Base-by-base conservation (phyloP, 2,888 invertebrate genomes). In the Drosophila mimica region DNA sequence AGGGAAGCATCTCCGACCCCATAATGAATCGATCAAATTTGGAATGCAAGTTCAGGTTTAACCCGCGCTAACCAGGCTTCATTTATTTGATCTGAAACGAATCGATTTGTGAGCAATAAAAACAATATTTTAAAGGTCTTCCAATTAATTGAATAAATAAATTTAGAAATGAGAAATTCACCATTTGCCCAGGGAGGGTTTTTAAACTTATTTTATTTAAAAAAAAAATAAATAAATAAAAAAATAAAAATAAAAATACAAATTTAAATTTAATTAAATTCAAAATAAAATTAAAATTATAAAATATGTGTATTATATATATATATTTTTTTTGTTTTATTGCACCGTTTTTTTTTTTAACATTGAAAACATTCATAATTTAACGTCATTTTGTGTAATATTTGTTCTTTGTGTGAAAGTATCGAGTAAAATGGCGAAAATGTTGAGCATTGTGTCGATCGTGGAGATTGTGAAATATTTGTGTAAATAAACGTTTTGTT, bases 391-490 rank as follows among this genome's bases (percentile, higher is more conserved):
- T 1, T 25, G 11, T 46, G 20, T 34, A 15, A 4, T 0, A 38
- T 25, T n/a, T 28, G 17, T 7, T 28, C 6, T 8, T 17, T 4
- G 3, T 3, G 43, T 36, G 51, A n/a, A 17, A n/a, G 2, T 38
- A 15, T 57, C 20, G 43, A 54, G 30, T 67, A 34, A 52, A 76
- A 60, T 68, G 75, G 76, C 78, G 65, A 79, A 71, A 79, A 76
- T 58, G 68, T 75, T 79, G 72, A 79, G 80, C 57, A 17, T 36
- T n/a, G 28, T 31, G 56, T 52, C 15, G 25, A 25, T 15, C 25
- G 4, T 8, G 25, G 17, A 25, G 25, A 25, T 25, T 36, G n/a
- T 36, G n/a, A 13, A 4, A 43, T 4, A 17, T 25, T 25, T 51
- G 34, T 38, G 33, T 56, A 13, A 58, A 46, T n/a, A 28, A 40